Conservation (phyloP, 2,888 invertebrate genomes). For the Phortica magna region DNA sequence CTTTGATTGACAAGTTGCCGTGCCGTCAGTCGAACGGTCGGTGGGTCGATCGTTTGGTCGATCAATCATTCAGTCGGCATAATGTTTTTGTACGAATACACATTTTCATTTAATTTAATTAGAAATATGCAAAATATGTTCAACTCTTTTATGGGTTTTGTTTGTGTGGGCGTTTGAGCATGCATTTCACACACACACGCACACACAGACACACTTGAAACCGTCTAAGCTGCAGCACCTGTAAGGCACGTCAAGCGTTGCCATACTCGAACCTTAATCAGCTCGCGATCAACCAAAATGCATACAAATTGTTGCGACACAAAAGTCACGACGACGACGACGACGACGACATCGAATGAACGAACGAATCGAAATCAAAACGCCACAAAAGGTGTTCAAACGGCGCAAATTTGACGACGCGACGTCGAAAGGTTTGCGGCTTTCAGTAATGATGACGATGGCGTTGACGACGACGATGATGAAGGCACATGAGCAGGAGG, state of each 20-base stretch:
- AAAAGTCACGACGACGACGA: slow-evolving; percentile 22
- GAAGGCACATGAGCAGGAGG: background rate
- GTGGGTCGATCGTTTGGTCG: no score
- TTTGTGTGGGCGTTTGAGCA: background rate
- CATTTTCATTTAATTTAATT: slow-evolving; percentile 24
- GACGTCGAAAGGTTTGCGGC: background rate
- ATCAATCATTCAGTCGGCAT: no score
- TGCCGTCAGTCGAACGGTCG: background rate
- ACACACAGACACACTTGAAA: background rate
- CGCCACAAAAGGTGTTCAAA: slow-evolving; percentile 10
- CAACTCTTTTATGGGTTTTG: background rate
- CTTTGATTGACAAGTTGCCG: slow-evolving; percentile 66
- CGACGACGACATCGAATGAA: background rate
- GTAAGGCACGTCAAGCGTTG: background rate
- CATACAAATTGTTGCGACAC: slow-evolving; percentile 32
- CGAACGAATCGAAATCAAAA: background rate
- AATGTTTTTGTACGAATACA: background rate
- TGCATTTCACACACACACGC: background rate
- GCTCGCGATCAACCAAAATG: slow-evolving; percentile 26
- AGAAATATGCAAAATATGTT: slow-evolving; percentile 25
- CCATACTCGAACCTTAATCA: slow-evolving; percentile 11
- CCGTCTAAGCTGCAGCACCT: slow-evolving; percentile 17
- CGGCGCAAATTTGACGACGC: slow-evolving; percentile 7
- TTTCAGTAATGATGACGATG: background rate
- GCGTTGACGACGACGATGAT: background rate